Percentiles rank a stretch among this genome's conserved stretches.
These are phyloP conservation scores for Protophormia terraenovae DNA, from an alignment of 2,888 invertebrate species.

Conservation along the genomic window DNA sequence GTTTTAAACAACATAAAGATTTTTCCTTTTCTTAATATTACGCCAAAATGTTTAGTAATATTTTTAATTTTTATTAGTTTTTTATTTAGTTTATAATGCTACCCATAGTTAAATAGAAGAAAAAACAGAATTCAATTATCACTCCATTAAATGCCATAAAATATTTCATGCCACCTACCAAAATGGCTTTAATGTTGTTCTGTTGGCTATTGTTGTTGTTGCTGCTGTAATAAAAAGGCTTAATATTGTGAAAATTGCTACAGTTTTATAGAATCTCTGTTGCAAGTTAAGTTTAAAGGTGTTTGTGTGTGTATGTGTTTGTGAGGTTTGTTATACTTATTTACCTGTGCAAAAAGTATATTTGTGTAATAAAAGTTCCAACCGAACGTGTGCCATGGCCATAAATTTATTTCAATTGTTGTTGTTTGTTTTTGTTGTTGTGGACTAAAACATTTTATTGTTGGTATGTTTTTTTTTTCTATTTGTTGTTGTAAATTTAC, in stretches of 20 bases:
- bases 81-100: slow-evolving; percentile 20
- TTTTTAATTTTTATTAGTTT: slow-evolving; percentile 43
- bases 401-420: slow-evolving; percentile 43
- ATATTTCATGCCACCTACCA: slow-evolving; percentile 55
- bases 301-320: neutral
- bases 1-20: neutral
- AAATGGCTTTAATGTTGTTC: slow-evolving; percentile 44
- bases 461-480: slow-evolving; percentile 38
- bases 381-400: slow-evolving; percentile 51
- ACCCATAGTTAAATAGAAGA: neutral
- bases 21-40: neutral
- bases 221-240: slow-evolving; percentile 46
- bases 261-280: slow-evolving; percentile 54
- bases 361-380: slow-evolving; percentile 46
- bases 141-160: slow-evolving; percentile 61
- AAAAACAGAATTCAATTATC: slow-evolving; percentile 56
- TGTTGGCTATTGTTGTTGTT: slow-evolving; percentile 16
- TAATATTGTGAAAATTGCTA: slow-evolving; percentile 52
- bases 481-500: slow-evolving; percentile 24
- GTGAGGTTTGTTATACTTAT: too few species aligned
- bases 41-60: slow-evolving; percentile 38
- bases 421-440: slow-evolving; percentile 26
- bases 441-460: slow-evolving; percentile 44
- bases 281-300: slow-evolving; percentile 23
- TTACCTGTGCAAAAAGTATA: slow-evolving; percentile 38